Conservation (phyloP, 2,797 vertebrate genomes). For the Babyrousa celebensis region DNA sequence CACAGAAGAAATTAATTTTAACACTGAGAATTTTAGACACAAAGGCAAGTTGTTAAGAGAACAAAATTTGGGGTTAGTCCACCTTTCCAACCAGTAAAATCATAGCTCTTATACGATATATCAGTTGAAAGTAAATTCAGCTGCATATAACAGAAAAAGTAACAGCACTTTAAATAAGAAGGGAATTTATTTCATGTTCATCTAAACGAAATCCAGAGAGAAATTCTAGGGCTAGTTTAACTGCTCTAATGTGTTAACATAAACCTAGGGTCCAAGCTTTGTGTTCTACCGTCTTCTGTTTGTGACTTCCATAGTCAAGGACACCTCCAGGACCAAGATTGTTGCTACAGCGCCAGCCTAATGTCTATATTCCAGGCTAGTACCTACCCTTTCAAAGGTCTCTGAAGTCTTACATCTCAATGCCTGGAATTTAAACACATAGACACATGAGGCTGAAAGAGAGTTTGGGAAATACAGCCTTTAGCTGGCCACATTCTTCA, state of each 20-base stretch:
- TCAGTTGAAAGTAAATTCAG: conserved; percentile 44
- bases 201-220: conserved; percentile 23
- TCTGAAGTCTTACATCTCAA: conserved; percentile 2
- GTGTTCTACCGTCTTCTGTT: not conserved
- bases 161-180: not conserved
- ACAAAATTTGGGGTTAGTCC: not conserved
- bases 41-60: conserved; percentile 5
- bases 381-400: not conserved
- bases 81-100: not conserved
- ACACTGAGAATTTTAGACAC: not conserved
- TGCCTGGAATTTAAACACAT: conserved; percentile 42
- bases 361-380: not conserved
- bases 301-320: not conserved
- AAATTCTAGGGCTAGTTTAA: not conserved
- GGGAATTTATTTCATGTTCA: conserved; percentile 11
- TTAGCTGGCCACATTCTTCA: not conserved
- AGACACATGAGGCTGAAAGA: not conserved
- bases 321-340: not conserved
- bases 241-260: not conserved
- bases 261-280: not conserved
- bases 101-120: not conserved
- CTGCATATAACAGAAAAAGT: not conserved
- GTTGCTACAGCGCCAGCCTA: conserved; percentile 29
- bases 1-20: not conserved
- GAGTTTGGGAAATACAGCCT: not conserved